These are phyloP conservation scores for Heterocephalus glaber DNA, from an alignment of 2,113 vertebrate species.

Conservation along the genomic window DNA sequence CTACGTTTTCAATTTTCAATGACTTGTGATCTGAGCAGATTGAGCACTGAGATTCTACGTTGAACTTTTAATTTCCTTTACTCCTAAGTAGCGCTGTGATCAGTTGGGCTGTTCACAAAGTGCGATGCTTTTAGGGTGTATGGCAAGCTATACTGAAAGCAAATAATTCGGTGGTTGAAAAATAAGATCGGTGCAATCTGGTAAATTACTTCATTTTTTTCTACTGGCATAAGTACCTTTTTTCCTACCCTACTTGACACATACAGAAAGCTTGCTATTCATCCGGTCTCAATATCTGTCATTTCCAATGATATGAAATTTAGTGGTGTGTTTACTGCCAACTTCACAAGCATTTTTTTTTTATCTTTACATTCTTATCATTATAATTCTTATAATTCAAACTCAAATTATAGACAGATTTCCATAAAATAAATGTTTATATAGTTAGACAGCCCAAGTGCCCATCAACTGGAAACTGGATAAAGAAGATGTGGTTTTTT, in stretches of 20 bases:
- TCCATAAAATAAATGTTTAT: not conserved
- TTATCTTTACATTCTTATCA: slow-evolving; percentile 18
- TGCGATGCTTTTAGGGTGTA: not conserved
- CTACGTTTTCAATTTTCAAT: not conserved
- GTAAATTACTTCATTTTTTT: not conserved
- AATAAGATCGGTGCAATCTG: not conserved
- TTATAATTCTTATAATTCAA: not conserved
- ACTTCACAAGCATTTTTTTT: not conserved
- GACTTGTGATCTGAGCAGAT: not conserved
- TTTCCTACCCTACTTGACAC: not conserved
- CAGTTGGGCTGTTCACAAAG: not conserved
- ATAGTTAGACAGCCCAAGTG: no score
- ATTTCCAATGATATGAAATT: slow-evolving; percentile 23
- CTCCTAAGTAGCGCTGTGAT: not conserved
- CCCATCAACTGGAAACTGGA: no score
- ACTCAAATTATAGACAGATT: not conserved
- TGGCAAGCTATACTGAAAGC: not conserved
- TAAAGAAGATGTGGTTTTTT: no score
- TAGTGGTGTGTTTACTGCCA: not conserved
- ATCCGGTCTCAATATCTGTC: not conserved
- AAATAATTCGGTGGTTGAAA: slow-evolving; percentile 41
- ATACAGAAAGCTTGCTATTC: slow-evolving; percentile 1
- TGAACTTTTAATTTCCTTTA: slow-evolving; percentile 13
- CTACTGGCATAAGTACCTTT: not conserved
- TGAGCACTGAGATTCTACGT: not conserved